These are phyloP conservation scores for Leptinotarsa rubiginosa DNA, from an alignment of 2,888 invertebrate genomes.

Conservation along the genomic window DNA sequence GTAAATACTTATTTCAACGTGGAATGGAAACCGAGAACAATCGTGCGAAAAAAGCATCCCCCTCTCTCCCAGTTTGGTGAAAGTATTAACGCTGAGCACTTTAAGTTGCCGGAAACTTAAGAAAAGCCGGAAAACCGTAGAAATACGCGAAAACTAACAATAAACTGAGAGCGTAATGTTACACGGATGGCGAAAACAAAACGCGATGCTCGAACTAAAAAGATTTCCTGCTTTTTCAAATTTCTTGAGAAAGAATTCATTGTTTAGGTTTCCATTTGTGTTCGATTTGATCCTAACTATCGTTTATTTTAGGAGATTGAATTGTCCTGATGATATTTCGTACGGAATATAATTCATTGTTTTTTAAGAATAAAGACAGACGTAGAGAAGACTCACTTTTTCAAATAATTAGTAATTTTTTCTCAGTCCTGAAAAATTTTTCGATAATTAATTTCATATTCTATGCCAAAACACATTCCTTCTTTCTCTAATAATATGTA, in stretches of 20 bases:
- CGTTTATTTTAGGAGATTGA: background rate
- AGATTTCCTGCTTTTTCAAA: slow-evolving; percentile 39
- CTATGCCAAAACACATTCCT: too few species aligned
- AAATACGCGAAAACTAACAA: slow-evolving; percentile 57
- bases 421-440: too few species aligned
- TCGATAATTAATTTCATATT: too few species aligned
- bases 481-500: too few species aligned
- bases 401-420: too few species aligned
- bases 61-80: slow-evolving; percentile 48
- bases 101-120: slow-evolving; percentile 53
- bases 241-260: slow-evolving; percentile 9
- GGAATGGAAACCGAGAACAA: slow-evolving; percentile 37
- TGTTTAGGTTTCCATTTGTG: slow-evolving; percentile 18
- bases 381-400: background rate
- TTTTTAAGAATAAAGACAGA: background rate
- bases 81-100: slow-evolving; percentile 53
- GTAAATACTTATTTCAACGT: background rate
- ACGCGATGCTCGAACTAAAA: slow-evolving; percentile 48
- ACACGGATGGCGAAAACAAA: slow-evolving; percentile 52
- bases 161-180: slow-evolving; percentile 56
- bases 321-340: background rate
- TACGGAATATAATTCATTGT: background rate
- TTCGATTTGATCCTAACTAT: slow-evolving; percentile 16
- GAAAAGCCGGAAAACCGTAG: slow-evolving; percentile 54
- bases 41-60: slow-evolving; percentile 42